Percentiles rank a stretch among this genome's conserved stretches.
Evolutionary conservation across 2,797 vertebrate species (phyloP).

Genomic region (Acridotheres tristis): DNA sequence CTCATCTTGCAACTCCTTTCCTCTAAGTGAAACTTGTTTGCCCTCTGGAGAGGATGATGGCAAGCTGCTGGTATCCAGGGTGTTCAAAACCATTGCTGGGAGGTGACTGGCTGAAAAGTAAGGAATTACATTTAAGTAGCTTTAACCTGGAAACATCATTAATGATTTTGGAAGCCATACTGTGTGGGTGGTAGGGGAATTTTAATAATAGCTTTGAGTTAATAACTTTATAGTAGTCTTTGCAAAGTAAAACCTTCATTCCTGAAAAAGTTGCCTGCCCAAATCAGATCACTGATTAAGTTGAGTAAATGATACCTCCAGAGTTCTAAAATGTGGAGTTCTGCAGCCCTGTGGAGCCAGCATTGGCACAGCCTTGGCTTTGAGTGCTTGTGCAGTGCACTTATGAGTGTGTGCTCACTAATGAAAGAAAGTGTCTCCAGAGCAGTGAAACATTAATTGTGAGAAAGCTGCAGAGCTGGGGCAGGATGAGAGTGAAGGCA

Average conservation of each 20-base stretch:
- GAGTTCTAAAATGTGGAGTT: not conserved
- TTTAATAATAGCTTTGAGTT: not conserved
- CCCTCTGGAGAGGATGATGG: not conserved
- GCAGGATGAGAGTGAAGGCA: not conserved
- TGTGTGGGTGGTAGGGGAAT: not conserved
- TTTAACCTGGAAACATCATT: not conserved
- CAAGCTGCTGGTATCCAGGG: not conserved
- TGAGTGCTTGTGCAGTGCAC: not conserved
- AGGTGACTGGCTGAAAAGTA: not conserved
- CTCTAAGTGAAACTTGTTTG: not conserved
- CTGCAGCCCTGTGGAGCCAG: not conserved
- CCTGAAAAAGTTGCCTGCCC: not conserved
- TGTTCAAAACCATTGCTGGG: not conserved
- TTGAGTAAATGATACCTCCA: not conserved
- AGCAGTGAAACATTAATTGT: not conserved
- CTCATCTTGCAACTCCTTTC: not conserved
- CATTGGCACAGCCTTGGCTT: not conserved
- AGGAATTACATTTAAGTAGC: not conserved
- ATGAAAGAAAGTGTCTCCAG: not conserved
- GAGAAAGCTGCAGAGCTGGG: not conserved
- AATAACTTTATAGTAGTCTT: not conserved
- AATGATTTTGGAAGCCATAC: not conserved
- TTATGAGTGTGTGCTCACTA: accelerated
- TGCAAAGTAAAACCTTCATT: not conserved
- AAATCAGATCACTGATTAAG: not conserved